Evolutionary conservation across 2,113 vertebrate species (phyloP), one percentile per base, ranked within the genome.

Genomic region (Ancistrus triradiatus): DNA sequence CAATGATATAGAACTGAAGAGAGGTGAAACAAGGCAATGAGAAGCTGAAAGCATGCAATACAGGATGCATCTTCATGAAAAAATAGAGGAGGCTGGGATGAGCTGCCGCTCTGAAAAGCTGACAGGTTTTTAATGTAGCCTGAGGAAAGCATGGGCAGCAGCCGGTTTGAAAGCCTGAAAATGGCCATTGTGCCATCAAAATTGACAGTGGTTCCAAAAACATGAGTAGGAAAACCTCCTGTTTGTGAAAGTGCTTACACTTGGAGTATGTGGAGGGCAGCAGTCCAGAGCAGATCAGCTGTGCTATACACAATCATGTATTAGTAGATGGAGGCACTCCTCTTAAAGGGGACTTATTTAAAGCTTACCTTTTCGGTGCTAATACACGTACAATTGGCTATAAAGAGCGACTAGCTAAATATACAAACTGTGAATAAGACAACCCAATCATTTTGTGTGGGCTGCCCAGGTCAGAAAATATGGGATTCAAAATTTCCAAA

Each of bases 71-170:
- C 38, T 18, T 65, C 55, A 40, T 59, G 35, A 63, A 51, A 40
- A 14, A 27, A 11, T 58, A 58, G 51, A 44, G 58, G 53, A 46
- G 44, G 33, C 53, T 19, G 46, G 25, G 44, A 58, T 46, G 47
- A 6, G 14, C 44, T 57, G 63, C 63, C 59, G 2, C 40, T 62
- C 27, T 50, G 51, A 21, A 46, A 62, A 33, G 59, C 46, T 51
- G 69, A 67, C 51, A 46, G 53, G 22, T 51, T 43, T 64, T 64
- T 50, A 28, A 64, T 46, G 49, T 28, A 35, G 14, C 50, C 42
- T 7, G 27, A 35, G 43, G 38, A 56, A 13, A 17, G 40, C 60
- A 58, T 43, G 38, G 35, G 50, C 15, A 18, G 11, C 17, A 19
- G 9, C 8, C 44, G 13, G 50, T 51, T 44, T 43, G 55, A 37